Evolutionary conservation across 1,140 invertebrate species (phyloP), one percentile per base, ranked within the genome.

Genomic region (Proales similis): DNA sequence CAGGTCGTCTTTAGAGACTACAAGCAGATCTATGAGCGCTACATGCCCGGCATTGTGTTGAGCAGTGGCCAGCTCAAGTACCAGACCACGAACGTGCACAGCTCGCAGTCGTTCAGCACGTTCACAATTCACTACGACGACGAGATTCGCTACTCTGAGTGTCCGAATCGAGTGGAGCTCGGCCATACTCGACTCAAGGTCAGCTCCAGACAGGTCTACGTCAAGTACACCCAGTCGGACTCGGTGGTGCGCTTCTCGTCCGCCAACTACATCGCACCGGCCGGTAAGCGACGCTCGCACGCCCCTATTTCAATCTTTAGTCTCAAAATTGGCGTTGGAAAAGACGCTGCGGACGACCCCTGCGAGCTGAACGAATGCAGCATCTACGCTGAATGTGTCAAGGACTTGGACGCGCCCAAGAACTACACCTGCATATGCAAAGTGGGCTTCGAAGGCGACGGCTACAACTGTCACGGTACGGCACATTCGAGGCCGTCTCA

Each of bases 361-460:
- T 57, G 51, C 19, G 61, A 63, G 20, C 29, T 33, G 11, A 48
- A 63, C 14, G 24, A 39, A 7, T 63, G 61, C 29, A 43, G 39
- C 14, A 63, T 47, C 26, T 45, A 63, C 19, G 61, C 61, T 17
- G 45, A 63, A 48, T 63, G 61, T 38, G 7, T 63, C 4, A 12
- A 22, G 20, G 30, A 63, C 30, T 14, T 17, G 38, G 39, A 48
- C 14, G 39, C 45, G 3, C 61, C 51, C 11, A 42, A 62, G 14
- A 57, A 57, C 30, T 57, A 57, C 27, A 24, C 39, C 27, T 63
- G 61, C 43, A 24, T 63, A 19, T 63, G 61, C 29, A 47, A 48
- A 11, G 30, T 47, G 11, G 61, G 61, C n/a, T 62, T 62, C 26
- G 43, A 46, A 46, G 57, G 57, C 14, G 57, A 62, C 38, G 57